Base-by-base conservation (phyloP, 2,797 vertebrate species). In the Clarias laeviceps region DNA sequence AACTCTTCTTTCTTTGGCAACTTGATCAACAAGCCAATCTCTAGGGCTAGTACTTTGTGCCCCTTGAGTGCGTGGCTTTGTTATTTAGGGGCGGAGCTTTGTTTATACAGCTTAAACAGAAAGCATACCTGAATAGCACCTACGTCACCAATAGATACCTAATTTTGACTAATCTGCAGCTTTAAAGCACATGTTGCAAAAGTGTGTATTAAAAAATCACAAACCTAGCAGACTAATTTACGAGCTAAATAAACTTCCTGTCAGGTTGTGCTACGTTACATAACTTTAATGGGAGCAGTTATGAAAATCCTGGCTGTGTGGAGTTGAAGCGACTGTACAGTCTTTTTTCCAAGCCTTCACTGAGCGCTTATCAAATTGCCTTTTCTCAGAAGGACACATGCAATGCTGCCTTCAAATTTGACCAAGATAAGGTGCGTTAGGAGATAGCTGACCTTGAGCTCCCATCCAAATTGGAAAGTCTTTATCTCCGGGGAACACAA, bases 371-470 rank as follows among this genome's bases (percentile, higher is more conserved):
- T 80, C 78, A 50, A 9, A 20, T 45, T 64, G 34, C 77, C 61
- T 80, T 80, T 65, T 17, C 77, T 45, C 78, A 27, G 78, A 80
- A 80, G 78, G 61, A 80, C 78, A 50, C 59, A 18, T 65, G 77
- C 78, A 65, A 80, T 65, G 61, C 37, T 45, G 78, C 15, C 61
- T 45, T 80, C 78, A 80, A 80, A 65, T 80, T 80, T 80, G 24
- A 29, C 78, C 78, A 65, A 65, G 78, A 80, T 80, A 80, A 65
- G 78, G 78, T 50, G 78, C 12, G 61, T 65, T 65, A 80, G 78
- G 45, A 79, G 61, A 80, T 80, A 80, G 61, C 61, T 65, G 61
- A 80, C 78, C 78, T 80, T 65, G 34, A 80, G 78, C 78, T 50
- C 59, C 61, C 37, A 9, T 80, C 37, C 37, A 80, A 80, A 80